Base-by-base conservation (phyloP, 2,888 invertebrate species). In the Creontiades dilutus region DNA sequence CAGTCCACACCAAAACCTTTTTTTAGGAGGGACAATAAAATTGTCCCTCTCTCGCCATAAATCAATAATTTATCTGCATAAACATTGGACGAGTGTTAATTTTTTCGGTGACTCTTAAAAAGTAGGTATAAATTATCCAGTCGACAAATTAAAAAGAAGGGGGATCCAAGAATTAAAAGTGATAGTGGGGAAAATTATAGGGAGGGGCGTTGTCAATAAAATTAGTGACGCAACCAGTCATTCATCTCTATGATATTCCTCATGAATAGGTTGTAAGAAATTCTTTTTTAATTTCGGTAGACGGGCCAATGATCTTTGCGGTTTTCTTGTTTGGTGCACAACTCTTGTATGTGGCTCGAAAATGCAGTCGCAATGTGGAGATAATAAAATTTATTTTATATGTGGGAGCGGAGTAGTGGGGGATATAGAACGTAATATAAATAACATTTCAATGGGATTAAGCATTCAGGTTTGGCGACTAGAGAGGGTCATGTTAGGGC, bases 1-100 rank as follows among this genome's bases (percentile, higher is more conserved):
- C 52, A 19, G 52, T 52, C 19, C 82, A 52, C 82, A 48, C 46
- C 16, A 78, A 78, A 82, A 47, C 55, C 78, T 46, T 28, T 78
- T 78, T 78, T 78, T 78, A 78, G 46, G 19, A 78, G 47, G 28
- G 37, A 78, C 78, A 78, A 78, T 78, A 78, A 78, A 78, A 78
- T 78, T 78, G 78, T 78, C 78, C 78, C 78, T 78, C 46, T 78
- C 78, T 78, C 78, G 46, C 78, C 47, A 78, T 78, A 78, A 78
- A 78, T 78, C 78, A 47, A 78, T 78, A 78, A 78, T 47, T 47
- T 78, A 78, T 78, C 78, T 78, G 78, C 78, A 78, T 78, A 78
- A 78, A 78, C 78, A 78, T 78, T 78, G 47, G 78, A 46, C 12
- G 47, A 78, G 78, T 78, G 78, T 78, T 78, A 78, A 78, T 78